phyloP scores from a whole-genome alignment of 2,797 vertebrate species.

The Etheostoma perlongum region DNA sequence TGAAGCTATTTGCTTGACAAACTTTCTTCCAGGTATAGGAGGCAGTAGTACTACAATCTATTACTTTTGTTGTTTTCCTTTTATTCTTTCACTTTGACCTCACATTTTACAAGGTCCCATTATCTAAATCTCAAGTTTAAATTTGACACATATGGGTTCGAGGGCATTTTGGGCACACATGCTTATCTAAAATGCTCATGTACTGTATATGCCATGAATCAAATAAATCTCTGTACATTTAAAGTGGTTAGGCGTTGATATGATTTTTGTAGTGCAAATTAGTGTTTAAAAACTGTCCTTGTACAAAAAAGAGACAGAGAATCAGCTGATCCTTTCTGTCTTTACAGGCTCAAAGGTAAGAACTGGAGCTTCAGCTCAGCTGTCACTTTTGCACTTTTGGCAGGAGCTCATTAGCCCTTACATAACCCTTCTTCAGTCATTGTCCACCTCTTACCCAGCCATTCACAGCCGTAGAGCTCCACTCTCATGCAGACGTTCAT shows the following conservation, averaged over 20 bases:
- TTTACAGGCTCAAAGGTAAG: constrained; percentile 62
- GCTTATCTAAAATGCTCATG: no score
- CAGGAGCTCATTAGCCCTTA: neutral
- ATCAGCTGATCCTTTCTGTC: constrained; percentile 32
- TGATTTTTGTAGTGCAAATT: neutral
- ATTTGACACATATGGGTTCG: no score
- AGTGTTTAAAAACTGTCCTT: neutral
- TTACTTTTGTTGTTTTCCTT: no score
- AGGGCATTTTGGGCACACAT: no score
- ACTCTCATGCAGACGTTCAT: constrained; percentile 98
- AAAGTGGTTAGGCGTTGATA: neutral
- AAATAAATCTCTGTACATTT: neutral
- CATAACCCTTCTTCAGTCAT: neutral
- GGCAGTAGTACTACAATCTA: no score
- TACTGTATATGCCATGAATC: no score
- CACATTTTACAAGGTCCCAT: no score
- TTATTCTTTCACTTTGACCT: no score
- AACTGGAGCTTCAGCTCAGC: neutral
- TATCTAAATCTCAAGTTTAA: no score
- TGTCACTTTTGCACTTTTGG: constrained; percentile 4
- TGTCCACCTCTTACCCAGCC: constrained; percentile 89
- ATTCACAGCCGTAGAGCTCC: constrained; percentile 96
- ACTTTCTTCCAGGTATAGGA: no score
- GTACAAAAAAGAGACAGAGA: neutral
- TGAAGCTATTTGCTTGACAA: no score